These are phyloP conservation scores for Allygus modestus DNA, from an alignment of 2,888 invertebrate genomes.

Conservation along the genomic window DNA sequence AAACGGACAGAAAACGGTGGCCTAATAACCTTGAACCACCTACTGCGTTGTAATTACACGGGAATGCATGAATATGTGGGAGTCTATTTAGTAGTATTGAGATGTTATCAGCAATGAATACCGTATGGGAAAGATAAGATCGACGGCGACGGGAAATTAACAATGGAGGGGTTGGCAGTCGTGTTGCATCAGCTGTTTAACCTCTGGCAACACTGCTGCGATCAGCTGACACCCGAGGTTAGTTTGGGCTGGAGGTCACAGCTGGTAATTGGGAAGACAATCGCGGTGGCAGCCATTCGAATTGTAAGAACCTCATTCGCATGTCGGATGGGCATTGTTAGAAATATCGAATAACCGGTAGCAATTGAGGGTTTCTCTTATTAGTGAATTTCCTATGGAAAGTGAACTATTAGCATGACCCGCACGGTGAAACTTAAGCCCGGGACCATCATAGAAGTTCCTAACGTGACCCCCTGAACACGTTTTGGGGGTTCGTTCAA, in stretches of 20 bases:
- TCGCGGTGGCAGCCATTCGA: neutral
- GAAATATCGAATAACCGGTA: neutral
- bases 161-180: slow-evolving; percentile 36
- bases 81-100: neutral
- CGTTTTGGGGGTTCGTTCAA: no score
- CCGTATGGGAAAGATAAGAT: slow-evolving; percentile 12
- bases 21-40: neutral
- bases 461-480: no score
- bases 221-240: slow-evolving; percentile 33
- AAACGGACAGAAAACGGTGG: no score
- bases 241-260: slow-evolving; percentile 21
- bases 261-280: slow-evolving; percentile 29
- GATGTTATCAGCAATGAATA: slow-evolving; percentile 10
- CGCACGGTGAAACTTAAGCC: no score
- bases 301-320: neutral
- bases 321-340: neutral
- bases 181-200: slow-evolving; percentile 33
- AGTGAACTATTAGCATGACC: no score
- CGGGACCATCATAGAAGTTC: no score
- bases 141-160: slow-evolving; percentile 11
- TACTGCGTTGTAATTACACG: neutral
- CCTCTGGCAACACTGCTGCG: slow-evolving; percentile 2
- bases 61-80: slow-evolving; percentile 5
- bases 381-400: no score
- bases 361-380: no score